These are phyloP conservation scores for Catajapyx aquilonaris DNA, from an alignment of 1,140 invertebrate species.

Conservation along the genomic window DNA sequence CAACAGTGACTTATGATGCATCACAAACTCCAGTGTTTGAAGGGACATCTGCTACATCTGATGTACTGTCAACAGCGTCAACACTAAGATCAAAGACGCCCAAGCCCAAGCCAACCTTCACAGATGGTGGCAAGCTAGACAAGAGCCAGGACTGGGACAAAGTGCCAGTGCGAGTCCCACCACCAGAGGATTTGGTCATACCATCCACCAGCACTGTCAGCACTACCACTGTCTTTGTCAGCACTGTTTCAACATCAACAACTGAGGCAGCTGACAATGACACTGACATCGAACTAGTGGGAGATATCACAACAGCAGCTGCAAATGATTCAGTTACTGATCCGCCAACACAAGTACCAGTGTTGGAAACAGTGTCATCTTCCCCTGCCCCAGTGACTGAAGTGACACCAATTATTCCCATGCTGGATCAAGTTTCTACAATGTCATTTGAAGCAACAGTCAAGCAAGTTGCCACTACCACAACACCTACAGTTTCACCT, in stretches of 20 bases:
- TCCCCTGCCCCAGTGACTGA: background rate
- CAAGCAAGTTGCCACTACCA: no score
- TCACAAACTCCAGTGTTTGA: background rate
- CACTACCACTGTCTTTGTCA: no score
- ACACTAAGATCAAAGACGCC: slow-evolving; percentile 8
- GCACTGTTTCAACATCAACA: no score
- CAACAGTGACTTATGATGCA: no score
- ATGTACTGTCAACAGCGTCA: background rate
- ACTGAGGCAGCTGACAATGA: background rate
- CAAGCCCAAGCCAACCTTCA: slow-evolving; percentile 12
- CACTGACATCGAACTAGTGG: background rate
- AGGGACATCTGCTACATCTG: background rate
- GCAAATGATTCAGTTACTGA: background rate
- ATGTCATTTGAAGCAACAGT: no score
- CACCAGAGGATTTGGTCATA: slow-evolving; percentile 3
- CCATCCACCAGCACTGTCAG: slow-evolving; percentile 3
- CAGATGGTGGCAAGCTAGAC: slow-evolving; percentile 9
- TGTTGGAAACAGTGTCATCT: no score
- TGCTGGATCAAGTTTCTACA: no score
- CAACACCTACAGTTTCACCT: no score
- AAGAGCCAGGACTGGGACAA: slow-evolving; percentile 10
- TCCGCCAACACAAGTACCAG: no score
- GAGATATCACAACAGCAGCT: background rate
- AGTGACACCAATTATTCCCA: background rate
- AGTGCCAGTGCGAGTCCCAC: slow-evolving; percentile 6